Evolutionary conservation across 1,140 invertebrate species (phyloP).

Genomic region (Goniozus legneri): DNA sequence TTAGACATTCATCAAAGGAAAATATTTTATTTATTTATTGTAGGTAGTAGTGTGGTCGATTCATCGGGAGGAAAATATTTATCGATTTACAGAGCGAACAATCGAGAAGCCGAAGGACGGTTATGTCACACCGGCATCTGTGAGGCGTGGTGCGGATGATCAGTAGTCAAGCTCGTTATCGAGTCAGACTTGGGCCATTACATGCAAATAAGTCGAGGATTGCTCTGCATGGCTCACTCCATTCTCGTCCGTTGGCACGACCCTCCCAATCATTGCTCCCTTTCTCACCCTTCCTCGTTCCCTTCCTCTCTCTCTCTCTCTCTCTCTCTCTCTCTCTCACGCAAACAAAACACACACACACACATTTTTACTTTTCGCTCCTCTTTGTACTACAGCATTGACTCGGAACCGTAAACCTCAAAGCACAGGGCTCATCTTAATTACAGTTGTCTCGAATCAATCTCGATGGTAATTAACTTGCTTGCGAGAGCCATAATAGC

Average conservation of each 20-base stretch:
- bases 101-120: no score
- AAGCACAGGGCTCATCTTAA: conserved; percentile 50
- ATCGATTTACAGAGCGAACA: no score
- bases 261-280: conserved; percentile 12
- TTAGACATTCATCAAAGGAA: no score
- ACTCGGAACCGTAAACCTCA: conserved; percentile 35
- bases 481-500: conserved; percentile 22
- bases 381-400: conserved; percentile 15
- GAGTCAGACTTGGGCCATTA: conserved; percentile 40
- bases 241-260: background rate
- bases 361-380: background rate
- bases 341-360: conserved; percentile 11
- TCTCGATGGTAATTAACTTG: conserved; percentile 53
- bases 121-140: no score
- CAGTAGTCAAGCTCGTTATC: conserved; percentile 21
- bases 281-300: conserved; percentile 10
- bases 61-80: no score
- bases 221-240: conserved; percentile 33
- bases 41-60: no score
- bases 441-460: conserved; percentile 55
- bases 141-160: no score
- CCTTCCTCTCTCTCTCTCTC: conserved; percentile 20
- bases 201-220: conserved; percentile 50
- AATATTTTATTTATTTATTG: no score
- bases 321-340: background rate